Conservation (phyloP, 2,888 invertebrate genomes). For the Macropis europaea region DNA sequence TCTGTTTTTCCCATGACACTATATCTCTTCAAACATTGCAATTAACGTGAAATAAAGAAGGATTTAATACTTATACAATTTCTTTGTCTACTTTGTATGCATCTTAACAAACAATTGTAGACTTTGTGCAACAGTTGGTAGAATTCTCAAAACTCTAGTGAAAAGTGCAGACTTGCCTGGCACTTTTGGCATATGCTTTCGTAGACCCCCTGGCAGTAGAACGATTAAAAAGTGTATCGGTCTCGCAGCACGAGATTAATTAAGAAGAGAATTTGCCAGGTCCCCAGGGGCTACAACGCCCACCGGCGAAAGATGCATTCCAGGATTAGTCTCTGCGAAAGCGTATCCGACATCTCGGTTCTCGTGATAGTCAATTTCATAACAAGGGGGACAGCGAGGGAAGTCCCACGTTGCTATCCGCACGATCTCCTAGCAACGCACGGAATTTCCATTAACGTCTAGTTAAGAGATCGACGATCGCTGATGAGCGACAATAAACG, state of each 20-base stretch:
- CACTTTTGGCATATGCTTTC: no score
- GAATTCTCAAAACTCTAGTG: no score
- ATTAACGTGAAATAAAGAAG: no score
- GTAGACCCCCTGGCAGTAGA: no score
- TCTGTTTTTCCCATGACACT: no score
- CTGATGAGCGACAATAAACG: conserved; percentile 39
- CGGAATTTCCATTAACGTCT: conserved; percentile 56
- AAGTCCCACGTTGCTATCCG: conserved; percentile 41
- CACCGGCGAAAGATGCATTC: conserved; percentile 34
- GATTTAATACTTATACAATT: no score
- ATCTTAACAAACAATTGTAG: no score
- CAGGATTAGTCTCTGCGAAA: conserved; percentile 31
- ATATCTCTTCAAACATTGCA: no score
- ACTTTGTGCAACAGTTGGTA: no score
- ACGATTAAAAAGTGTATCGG: not conserved
- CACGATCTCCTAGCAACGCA: conserved; percentile 26
- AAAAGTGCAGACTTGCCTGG: no score
- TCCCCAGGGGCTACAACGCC: conserved; percentile 18
- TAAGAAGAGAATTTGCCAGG: conserved; percentile 15
- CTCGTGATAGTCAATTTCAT: conserved; percentile 47
- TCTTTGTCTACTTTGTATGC: no score
- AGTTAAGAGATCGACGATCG: conserved; percentile 39
- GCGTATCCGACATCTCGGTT: conserved; percentile 43
- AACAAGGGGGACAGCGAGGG: conserved; percentile 43
- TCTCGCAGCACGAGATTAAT: not conserved